Evolutionary conservation across 2,113 vertebrate genomes (phyloP).

Genomic region (Glareola pratincola): DNA sequence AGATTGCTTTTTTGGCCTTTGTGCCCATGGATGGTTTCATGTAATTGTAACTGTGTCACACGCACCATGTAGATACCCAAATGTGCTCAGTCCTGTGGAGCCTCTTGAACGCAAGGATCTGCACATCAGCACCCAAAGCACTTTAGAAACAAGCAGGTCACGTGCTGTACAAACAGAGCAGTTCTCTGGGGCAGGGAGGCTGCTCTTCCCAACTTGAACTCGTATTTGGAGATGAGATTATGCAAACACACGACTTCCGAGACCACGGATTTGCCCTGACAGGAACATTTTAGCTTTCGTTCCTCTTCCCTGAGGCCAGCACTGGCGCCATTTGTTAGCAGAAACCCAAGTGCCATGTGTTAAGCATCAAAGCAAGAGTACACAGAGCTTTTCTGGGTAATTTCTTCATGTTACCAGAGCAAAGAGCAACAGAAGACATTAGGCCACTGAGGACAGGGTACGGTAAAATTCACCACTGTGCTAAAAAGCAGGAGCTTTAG

Average conservation of each 20-base stretch:
- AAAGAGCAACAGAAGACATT: neutral
- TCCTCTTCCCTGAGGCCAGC: neutral
- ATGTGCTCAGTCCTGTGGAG: neutral
- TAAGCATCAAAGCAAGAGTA: neutral
- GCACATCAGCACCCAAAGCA: neutral
- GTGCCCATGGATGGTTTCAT: neutral
- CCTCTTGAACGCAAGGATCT: neutral
- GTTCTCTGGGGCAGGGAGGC: neutral
- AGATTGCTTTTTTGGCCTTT: neutral
- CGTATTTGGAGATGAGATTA: neutral
- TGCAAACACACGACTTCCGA: neutral
- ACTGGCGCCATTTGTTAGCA: neutral
- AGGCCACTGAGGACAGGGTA: neutral
- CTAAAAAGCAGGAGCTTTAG: neutral
- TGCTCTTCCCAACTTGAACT: neutral
- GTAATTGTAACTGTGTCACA: neutral
- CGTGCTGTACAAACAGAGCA: neutral
- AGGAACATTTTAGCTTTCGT: neutral
- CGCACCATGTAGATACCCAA: accelerated
- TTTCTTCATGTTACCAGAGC: neutral
- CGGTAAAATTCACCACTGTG: neutral
- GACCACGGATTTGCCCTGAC: neutral
- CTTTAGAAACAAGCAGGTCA: neutral
- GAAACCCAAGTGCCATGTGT: accelerated
- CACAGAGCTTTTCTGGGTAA: neutral